Evolutionary conservation across 2,888 invertebrate species (phyloP), one percentile per base, ranked within the genome.

Genomic region (Leptothorax acervorum): DNA sequence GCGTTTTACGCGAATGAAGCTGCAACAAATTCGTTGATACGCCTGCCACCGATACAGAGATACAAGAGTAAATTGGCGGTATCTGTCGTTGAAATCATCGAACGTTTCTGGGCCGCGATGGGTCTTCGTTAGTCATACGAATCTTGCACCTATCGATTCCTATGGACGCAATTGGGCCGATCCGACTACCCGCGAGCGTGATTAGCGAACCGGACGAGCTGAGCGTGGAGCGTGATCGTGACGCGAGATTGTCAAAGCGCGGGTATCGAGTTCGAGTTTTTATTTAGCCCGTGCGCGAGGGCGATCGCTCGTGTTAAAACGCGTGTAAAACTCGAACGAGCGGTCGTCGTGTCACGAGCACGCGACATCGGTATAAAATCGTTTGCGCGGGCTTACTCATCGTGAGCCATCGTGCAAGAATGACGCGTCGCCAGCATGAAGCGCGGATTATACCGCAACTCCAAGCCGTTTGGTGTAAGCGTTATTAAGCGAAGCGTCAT

Each of bases 261-360:
- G 68, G 15, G 35, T 82, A 66, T 65, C 76, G 65, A 51, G 71
- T 66, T 63, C n/a, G 57, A 35, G 66, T 66, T 83, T 83, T 83
- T 76, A 76, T 78, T 68, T 83, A 76, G 53, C n/a, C 57, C 39
- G 28, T 23, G 68, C 57, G 62, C 66, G 73, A 79, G 60, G 57
- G 66, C 83, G 82, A 60, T 76, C 87, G 86, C 35, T 74, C 85
- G 88, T 82, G 87, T 89, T 89, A 82, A 89, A 63, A 53, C 35
- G 63, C 63, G 35, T 45, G 35, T 35, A 2, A 5, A 35, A 35
- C 23, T 23, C 75, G 63, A 42, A 76, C 65, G 82, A 57, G 5
- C 82, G 63, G 9, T 75, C 48, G 53, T 68, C 28, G 66, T 48
- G 66, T 66, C 76, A 55, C 42, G 53, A 39, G 48, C 75, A 42